phyloP scores from a whole-genome alignment of 2,113 vertebrate species.

The Lasiurus cinereus region DNA sequence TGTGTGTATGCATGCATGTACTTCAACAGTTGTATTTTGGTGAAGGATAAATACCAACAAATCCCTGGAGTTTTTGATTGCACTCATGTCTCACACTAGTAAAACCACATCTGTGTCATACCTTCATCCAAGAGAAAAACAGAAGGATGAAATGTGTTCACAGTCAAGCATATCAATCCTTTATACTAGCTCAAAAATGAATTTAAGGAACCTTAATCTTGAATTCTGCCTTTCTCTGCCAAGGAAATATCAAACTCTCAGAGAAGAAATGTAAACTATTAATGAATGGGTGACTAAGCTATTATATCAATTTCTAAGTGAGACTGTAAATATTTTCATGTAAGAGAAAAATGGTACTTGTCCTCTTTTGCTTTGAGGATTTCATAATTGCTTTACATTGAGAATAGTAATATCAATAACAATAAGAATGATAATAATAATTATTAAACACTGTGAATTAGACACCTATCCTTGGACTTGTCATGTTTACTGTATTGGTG shows the following conservation, averaged over 20 bases:
- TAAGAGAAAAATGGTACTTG: not conserved
- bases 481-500: not conserved
- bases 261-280: constrained; percentile 27
- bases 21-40: constrained; percentile 9
- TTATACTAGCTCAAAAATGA: constrained; percentile 23
- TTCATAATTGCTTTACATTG: constrained; percentile 36
- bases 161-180: not conserved
- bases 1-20: not conserved
- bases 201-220: not conserved
- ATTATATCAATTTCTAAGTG: constrained; percentile 36
- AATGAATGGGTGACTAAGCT: not conserved
- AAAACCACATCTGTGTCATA: not conserved
- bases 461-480: not conserved
- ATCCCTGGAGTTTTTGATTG: not conserved
- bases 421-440: not conserved
- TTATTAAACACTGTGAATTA: constrained; percentile 39
- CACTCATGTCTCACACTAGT: not conserved
- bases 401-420: not conserved
- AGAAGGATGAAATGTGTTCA: constrained; percentile 16
- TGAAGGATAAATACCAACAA: not conserved
- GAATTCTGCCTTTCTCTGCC: not conserved
- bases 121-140: not conserved
- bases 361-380: constrained; percentile 1
- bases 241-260: not conserved
- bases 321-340: not conserved